Evolutionary conservation across 2,888 invertebrate species (phyloP).

Genomic region (Synanthedon tipuliformis): DNA sequence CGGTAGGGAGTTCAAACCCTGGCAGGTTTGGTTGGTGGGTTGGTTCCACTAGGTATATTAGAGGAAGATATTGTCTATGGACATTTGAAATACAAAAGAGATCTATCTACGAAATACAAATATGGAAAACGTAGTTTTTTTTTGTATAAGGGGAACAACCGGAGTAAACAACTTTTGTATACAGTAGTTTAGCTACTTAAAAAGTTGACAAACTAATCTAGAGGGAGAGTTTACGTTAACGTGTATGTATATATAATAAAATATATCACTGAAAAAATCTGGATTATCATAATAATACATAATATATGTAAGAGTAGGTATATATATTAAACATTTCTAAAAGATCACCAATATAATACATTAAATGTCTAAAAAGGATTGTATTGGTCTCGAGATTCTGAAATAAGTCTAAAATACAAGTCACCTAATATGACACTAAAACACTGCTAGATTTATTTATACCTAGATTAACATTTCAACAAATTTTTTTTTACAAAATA

Average conservation of each 20-base stretch:
- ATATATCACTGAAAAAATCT: constrained; percentile 47
- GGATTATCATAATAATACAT: constrained; percentile 23
- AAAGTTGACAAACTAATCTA: constrained; percentile 32
- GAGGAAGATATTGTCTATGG: too few species aligned
- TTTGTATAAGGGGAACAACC: too few species aligned
- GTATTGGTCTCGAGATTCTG: constrained; percentile 65
- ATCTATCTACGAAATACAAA: too few species aligned
- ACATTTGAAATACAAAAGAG: too few species aligned
- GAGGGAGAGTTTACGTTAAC: constrained; percentile 48
- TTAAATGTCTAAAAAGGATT: constrained; percentile 54
- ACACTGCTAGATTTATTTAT: constrained; percentile 37
- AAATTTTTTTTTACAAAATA: constrained; percentile 62
- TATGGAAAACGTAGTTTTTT: too few species aligned
- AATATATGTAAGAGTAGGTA: constrained; percentile 48
- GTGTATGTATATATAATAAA: constrained; percentile 37
- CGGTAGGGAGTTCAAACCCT: too few species aligned
- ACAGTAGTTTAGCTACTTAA: not conserved
- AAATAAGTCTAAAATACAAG: constrained; percentile 38
- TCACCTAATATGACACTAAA: constrained; percentile 24
- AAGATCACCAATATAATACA: constrained; percentile 44
- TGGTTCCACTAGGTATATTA: too few species aligned
- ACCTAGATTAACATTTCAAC: constrained; percentile 37
- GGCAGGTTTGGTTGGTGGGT: too few species aligned
- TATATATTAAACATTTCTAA: constrained; percentile 50
- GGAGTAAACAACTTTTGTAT: too few species aligned